Evolutionary conservation across 2,888 invertebrate species (phyloP), one percentile per base, ranked within the genome.

Genomic region (Sinohyriopsis cumingii): DNA sequence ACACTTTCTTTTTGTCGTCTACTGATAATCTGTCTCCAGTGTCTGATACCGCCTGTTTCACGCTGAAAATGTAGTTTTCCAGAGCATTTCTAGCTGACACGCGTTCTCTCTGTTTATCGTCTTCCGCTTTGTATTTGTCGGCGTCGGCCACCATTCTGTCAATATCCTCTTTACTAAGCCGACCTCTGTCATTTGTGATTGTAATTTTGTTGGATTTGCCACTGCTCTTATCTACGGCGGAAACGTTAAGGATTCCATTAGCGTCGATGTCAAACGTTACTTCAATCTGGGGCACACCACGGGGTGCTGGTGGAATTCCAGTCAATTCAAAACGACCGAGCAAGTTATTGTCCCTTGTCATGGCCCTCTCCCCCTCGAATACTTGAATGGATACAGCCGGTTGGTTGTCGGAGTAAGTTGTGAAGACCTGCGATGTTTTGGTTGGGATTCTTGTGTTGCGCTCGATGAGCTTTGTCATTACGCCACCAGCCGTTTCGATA

Each of bases 361-460:
- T 96, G 66, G 96, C 95, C 83, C 97, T 94, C 91, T 97, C 97
- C 73, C 96, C 97, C 91, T 97, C 96, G 88, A 94, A 97, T 3
- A 97, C 96, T 64, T 84, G 84, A 54, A 86, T 84, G 60, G 69
- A 73, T 19, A 87, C 85, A 12, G 75, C 83, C 12, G 86, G 84
- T 87, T 97, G 97, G 85, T 96, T 96, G 90, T 97, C 97, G 45
- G 95, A 92, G 87, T 96, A 97, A 0, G 97, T 97, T 3, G 96
- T 95, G 87, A 97, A 97, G 0, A 77, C 87, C 74, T 90, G 73
- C 12, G 78, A 77, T 19, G 80, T 75, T 65, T 86, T 86, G 25
- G 84, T 81, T 20, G 91, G 91, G 60, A 91, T 89, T 59, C 84
- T 81, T 6, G 89, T 84, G 80, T 85, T 86, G 55, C 86, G 68